These are phyloP conservation scores for Pantelozetes paolii DNA, from an alignment of 2,888 invertebrate genomes.

Conservation along the genomic window DNA sequence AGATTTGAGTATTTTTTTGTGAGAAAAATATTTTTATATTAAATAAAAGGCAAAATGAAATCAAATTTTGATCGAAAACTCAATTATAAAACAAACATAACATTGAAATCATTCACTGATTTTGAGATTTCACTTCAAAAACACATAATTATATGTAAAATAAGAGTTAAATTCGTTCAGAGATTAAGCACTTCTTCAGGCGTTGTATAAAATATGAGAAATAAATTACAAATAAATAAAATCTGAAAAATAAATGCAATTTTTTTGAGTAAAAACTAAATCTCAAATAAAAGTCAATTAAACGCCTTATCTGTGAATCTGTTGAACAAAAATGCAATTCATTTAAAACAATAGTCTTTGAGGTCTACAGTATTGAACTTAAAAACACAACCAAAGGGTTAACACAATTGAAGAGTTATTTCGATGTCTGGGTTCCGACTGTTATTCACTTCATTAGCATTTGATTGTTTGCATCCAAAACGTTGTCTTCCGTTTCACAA, in stretches of 20 bases:
- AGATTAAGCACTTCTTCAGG: background rate
- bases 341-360: background rate
- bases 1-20: too few relatives aligned
- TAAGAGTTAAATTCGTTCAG: background rate
- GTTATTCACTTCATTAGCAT: background rate
- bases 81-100: background rate
- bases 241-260: conserved; percentile 20
- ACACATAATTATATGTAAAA: background rate
- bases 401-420: background rate
- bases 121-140: background rate
- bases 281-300: background rate
- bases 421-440: background rate
- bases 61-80: background rate
- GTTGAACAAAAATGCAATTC: too few relatives aligned
- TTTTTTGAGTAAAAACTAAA: background rate
- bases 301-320: background rate
- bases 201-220: background rate
- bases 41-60: too few relatives aligned
- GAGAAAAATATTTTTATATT: too few relatives aligned
- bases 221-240: conserved; percentile 15
- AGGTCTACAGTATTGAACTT: background rate
- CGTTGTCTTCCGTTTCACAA: background rate
- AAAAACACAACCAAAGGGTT: conserved; percentile 7
- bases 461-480: background rate
- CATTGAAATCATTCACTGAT: background rate